Conservation (phyloP, 1,140 invertebrate genomes). For the Hesperophylax magnus region DNA sequence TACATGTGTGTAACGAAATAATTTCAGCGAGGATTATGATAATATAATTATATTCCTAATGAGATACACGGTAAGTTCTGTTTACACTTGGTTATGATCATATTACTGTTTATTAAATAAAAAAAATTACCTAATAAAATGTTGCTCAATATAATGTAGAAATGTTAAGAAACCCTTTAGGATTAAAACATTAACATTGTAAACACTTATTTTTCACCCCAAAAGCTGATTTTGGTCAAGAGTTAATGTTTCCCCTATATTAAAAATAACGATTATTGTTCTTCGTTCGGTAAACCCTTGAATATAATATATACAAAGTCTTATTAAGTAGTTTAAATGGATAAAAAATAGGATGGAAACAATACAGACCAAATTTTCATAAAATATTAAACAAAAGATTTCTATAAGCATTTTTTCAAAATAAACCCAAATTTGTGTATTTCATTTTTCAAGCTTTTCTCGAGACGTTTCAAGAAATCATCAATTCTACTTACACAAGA, state of each 20-base stretch:
- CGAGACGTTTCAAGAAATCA: neutral
- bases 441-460: neutral
- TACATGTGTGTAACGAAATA: slow-evolving; percentile 39
- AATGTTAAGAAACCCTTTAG: slow-evolving; percentile 27
- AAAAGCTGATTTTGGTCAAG: slow-evolving; percentile 38
- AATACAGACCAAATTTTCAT: neutral
- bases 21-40: slow-evolving; percentile 25
- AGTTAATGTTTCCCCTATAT: slow-evolving; percentile 37
- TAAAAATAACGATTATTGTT: slow-evolving; percentile 41
- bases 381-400: neutral
- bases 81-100: slow-evolving; percentile 25
- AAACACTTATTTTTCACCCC: slow-evolving; percentile 14
- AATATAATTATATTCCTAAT: slow-evolving; percentile 4
- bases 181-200: neutral
- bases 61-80: slow-evolving; percentile 13
- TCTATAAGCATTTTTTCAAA: slow-evolving; percentile 18
- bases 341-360: neutral
- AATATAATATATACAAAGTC: slow-evolving; percentile 5
- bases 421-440: neutral
- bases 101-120: neutral
- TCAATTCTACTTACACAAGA: neutral
- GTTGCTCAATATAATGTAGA: slow-evolving; percentile 4
- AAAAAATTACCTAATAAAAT: neutral
- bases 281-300: slow-evolving; percentile 28
- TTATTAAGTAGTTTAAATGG: neutral